Evolutionary conservation across 2,888 invertebrate species (phyloP).

Genomic region (Oscheius sp.): DNA sequence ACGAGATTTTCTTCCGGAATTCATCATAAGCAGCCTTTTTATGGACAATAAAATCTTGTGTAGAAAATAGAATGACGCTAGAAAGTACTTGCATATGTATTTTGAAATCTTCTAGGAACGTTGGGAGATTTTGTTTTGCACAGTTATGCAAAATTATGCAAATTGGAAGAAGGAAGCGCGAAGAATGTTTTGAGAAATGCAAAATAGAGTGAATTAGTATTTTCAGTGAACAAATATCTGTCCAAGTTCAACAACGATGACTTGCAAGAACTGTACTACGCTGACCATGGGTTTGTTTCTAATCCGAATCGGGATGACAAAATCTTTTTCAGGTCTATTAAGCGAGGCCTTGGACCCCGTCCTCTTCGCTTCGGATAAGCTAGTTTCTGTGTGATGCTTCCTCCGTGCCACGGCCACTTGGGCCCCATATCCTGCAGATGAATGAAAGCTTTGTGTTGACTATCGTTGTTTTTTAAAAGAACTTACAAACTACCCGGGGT

Average conservation of each 20-base stretch:
- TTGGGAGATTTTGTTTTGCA: no score
- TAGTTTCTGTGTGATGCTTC: not conserved
- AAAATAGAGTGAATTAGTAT: not conserved
- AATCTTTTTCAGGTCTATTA: conserved; percentile 46
- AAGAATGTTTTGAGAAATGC: no score
- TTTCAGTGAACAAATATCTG: conserved; percentile 47
- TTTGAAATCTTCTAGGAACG: no score
- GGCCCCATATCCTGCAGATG: conserved; percentile 30
- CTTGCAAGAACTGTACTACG: conserved; percentile 18
- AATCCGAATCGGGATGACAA: not conserved
- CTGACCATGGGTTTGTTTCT: conserved; percentile 42
- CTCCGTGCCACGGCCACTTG: not conserved
- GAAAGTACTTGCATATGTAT: no score
- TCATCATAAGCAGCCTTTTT: no score
- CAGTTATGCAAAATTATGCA: no score
- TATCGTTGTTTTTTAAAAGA: conserved; percentile 8
- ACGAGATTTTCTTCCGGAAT: no score
- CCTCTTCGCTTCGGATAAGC: conserved; percentile 55
- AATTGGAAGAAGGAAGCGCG: no score
- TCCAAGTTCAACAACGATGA: conserved; percentile 41
- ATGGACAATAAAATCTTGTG: no score
- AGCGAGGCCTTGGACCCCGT: conserved; percentile 58
- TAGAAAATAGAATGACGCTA: no score
- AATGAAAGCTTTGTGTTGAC: conserved; percentile 27
- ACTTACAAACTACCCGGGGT: not conserved